phyloP scores from a whole-genome alignment of 2,797 vertebrate species.

The Spinibarbus caldwelli region DNA sequence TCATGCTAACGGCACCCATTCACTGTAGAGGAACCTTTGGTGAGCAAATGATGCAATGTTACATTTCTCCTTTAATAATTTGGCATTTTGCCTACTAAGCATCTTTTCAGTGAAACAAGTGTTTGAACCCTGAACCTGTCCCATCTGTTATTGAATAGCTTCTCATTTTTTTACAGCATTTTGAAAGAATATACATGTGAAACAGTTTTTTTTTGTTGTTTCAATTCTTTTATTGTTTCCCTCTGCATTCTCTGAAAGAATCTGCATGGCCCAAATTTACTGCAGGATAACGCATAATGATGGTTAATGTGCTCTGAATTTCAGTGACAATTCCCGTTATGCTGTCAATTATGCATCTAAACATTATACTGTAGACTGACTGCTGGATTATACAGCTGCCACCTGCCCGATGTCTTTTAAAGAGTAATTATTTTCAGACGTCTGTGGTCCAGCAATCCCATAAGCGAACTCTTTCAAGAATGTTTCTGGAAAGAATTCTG shows the following conservation, averaged over 20 bases:
- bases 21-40: neutral
- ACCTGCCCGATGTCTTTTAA: conserved; percentile 72
- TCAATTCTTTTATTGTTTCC: conserved; percentile 9
- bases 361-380: conserved; percentile 48
- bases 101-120: conserved; percentile 4
- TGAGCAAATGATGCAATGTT: neutral
- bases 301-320: conserved; percentile 62
- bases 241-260: conserved; percentile 3
- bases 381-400: conserved; percentile 66
- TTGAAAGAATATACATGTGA: conserved; percentile 13
- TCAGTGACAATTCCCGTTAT: conserved; percentile 54
- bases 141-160: neutral
- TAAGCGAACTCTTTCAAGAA: conserved; percentile 58
- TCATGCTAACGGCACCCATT: neutral
- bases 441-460: conserved; percentile 59
- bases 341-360: conserved; percentile 49
- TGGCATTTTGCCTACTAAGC: neutral
- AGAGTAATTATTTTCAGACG: conserved; percentile 71
- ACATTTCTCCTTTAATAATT: neutral
- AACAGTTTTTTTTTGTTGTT: conserved; percentile 19
- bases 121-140: neutral
- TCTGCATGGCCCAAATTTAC: conserved; percentile 13
- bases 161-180: neutral
- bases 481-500: conserved; percentile 74
- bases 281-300: conserved; percentile 10